Conservation (phyloP, 2,888 invertebrate species). For the Eristalinus aeneus region DNA sequence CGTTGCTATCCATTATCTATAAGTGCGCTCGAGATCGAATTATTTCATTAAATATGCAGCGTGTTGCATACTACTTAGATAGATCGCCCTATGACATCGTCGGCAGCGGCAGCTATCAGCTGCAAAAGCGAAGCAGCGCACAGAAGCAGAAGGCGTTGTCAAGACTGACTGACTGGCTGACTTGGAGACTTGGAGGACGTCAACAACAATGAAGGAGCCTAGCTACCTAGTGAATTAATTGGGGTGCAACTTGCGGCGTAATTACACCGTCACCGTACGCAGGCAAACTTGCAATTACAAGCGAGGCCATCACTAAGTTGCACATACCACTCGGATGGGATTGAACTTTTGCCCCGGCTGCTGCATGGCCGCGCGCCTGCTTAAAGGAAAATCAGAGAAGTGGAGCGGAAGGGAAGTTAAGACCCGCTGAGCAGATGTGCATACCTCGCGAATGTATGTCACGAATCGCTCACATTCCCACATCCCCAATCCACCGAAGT, state of each 20-base stretch:
- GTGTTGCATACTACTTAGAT: conserved; percentile 18
- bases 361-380: conserved; percentile 22
- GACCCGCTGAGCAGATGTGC: conserved; percentile 58
- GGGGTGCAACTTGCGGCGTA: conserved; percentile 52
- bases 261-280: conserved; percentile 38
- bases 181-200: conserved; percentile 45
- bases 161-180: conserved; percentile 17
- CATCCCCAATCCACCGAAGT: neutral
- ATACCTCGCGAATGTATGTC: conserved; percentile 63
- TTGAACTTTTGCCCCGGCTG: conserved; percentile 57
- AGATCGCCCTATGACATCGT: conserved; percentile 63
- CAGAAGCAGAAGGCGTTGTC: conserved; percentile 58
- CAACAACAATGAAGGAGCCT: conserved; percentile 24
- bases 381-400: conserved; percentile 45
- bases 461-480: conserved; percentile 63
- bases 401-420: conserved; percentile 52
- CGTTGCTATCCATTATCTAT: conserved; percentile 63
- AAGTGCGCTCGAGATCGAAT: conserved; percentile 57
- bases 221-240: conserved; percentile 52
- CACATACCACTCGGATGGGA: neutral
- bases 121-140: neutral
- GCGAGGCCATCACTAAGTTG: conserved; percentile 16
- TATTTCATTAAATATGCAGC: conserved; percentile 65
- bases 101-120: neutral
- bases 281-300: conserved; percentile 45